Evolutionary conservation across 2,797 vertebrate genomes (phyloP), one percentile per base, ranked within the genome.

Genomic region (Telmatherina bonti): DNA sequence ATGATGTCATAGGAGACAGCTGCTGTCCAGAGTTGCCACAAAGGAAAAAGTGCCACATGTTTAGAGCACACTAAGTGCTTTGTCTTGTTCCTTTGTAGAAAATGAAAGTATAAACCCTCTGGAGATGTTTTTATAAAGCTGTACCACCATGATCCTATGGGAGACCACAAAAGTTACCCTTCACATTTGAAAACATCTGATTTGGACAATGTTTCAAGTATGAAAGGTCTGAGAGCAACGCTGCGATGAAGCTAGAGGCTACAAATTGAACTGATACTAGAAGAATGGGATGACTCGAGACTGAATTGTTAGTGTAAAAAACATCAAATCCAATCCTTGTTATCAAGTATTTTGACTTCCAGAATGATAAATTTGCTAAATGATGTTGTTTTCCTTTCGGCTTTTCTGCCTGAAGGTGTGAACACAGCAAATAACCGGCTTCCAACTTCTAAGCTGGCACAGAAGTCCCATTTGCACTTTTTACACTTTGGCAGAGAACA

Each of bases 1-100:
- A 58, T 89, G 81, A 85, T 85, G 83, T 89, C 85, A 86, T 72
- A 67, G 59, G 70, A 81, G 88, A 82, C 82, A 89, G 88, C 84
- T 84, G 74, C 82, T 77, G 64, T 75, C 76, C 67, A 62, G 57
- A 79, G 73, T 64, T 78, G 62, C 76, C 79, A 73, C 76, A 58
- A 59, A 56, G 65, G 51, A 74, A 70, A 79, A 82, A 43, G 12
- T 51, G 64, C 75, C 86, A 76, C 76, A 81, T 79, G 72, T 72
- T 82, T 51, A 15, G 29, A 76, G 72, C 65, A 62, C 80, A 81
- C 72, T 81, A 55, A 79, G 73, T 79, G 80, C 81, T 83, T 89
- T 88, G 73, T 83, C 84, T 78, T 81, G 76, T 85, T 65, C 76
- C 62, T 41, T 61, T 49, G 76, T 67, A 54, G 72, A 87, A 58